A percentile compares a stretch with the other conserved stretches of the same genome.
Conservation (phyloP, 30 jellyfish, hydroid and myxozoan species). For the Hydra vulgaris region DNA sequence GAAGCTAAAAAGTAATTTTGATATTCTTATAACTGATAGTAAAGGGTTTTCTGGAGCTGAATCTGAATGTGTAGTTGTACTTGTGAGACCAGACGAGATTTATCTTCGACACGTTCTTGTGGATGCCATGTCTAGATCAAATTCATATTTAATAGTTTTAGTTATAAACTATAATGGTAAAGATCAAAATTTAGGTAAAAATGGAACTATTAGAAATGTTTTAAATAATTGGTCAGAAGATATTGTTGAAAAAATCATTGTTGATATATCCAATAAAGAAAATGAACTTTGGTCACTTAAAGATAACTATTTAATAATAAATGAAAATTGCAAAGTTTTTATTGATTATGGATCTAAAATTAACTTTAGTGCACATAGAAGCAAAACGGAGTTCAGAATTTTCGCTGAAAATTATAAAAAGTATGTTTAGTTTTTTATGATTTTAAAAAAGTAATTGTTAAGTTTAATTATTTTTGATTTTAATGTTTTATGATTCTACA, state of each 20-base stretch:
- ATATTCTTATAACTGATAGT: background rate
- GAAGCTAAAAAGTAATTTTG: background rate
- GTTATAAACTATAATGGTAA: background rate
- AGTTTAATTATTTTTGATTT: no score
- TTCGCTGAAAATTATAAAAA: no score
- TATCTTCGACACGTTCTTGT: background rate
- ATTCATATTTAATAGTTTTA: background rate
- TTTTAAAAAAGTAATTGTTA: no score
- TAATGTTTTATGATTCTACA: no score
- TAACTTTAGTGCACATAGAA: no score
- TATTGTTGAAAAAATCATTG: background rate
- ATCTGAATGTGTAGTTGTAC: background rate
- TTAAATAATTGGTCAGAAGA: background rate
- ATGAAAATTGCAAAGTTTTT: no score
- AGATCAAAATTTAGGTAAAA: no score
- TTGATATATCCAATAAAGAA: background rate
- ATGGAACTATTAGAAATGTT: background rate
- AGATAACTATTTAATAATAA: no score
- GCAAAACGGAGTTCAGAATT: no score
- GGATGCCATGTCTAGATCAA: background rate
- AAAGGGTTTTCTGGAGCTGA: background rate
- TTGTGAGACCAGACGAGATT: background rate
- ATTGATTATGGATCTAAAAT: no score
- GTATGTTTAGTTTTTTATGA: no score
- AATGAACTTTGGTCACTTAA: no score